Percentiles rank a stretch among this genome's conserved stretches.
These are phyloP conservation scores for Eubasilissa regina DNA, from an alignment of 1,140 invertebrate genomes.

Conservation along the genomic window DNA sequence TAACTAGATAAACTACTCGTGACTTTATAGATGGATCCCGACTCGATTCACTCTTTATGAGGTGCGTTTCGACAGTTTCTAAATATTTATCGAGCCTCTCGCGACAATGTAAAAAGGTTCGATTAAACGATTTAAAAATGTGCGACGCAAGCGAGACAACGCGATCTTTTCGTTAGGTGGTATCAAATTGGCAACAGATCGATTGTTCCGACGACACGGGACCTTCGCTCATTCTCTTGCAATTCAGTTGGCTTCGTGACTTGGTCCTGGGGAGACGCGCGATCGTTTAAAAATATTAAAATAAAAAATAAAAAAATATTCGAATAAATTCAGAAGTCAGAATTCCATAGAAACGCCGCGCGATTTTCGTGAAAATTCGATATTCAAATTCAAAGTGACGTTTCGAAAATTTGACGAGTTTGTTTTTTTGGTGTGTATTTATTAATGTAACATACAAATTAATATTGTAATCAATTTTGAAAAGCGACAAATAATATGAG, in stretches of 20 bases:
- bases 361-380: background rate
- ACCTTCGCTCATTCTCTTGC: slow-evolving; percentile 24
- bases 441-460: too few relatives aligned
- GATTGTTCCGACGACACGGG: background rate
- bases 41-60: slow-evolving; percentile 42
- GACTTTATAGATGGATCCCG: slow-evolving; percentile 9
- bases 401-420: background rate
- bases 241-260: background rate
- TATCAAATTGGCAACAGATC: background rate
- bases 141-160: background rate
- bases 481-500: too few relatives aligned
- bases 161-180: background rate
- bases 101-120: background rate
- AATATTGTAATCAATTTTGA: too few relatives aligned
- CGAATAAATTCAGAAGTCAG: background rate
- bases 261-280: background rate
- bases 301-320: background rate
- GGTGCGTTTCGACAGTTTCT: background rate
- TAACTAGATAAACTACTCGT: background rate
- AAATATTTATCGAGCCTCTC: background rate
- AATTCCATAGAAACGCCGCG: background rate
- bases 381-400: background rate
- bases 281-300: background rate
- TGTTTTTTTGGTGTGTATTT: slow-evolving; percentile 13
- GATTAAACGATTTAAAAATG: background rate